phyloP scores from a whole-genome alignment of 2,113 vertebrate species.

The pig (Sus scrofa) region DNA sequence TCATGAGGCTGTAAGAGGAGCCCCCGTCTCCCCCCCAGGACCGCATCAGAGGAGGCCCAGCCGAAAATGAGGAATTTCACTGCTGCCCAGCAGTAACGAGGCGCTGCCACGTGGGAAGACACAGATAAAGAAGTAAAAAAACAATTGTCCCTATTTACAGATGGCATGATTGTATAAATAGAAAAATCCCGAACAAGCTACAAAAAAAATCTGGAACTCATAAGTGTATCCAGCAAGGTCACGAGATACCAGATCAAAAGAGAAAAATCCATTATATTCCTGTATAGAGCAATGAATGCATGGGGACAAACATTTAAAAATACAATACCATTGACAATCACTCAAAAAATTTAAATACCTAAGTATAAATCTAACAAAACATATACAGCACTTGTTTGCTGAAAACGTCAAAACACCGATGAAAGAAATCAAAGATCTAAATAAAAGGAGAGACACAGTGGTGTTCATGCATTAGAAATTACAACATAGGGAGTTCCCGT shows the following conservation, averaged over 20 bases:
- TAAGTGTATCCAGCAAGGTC: background rate
- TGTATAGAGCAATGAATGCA: slow-evolving; percentile 1
- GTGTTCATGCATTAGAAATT: background rate
- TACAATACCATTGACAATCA: background rate
- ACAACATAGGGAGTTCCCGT: too few species aligned
- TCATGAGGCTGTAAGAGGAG: background rate
- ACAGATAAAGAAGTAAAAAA: background rate
- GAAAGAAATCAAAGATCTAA: slow-evolving; percentile 5
- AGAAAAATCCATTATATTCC: background rate
- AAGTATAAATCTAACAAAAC: background rate
- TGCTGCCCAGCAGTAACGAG: background rate
- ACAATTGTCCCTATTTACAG: background rate
- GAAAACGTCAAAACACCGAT: slow-evolving; percentile 32
- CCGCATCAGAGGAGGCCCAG: background rate
- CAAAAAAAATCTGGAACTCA: slow-evolving; percentile 20
- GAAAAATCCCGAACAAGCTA: background rate
- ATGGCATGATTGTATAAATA: background rate
- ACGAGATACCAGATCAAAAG: background rate
- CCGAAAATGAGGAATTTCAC: slow-evolving; percentile 1
- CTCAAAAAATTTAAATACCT: background rate
- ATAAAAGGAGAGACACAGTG: background rate
- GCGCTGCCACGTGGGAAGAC: background rate
- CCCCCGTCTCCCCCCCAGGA: background rate
- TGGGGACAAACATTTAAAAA: background rate
- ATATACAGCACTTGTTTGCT: background rate